phyloP scores from a whole-genome alignment of 2,113 vertebrate species.

The Strigops habroptila region DNA sequence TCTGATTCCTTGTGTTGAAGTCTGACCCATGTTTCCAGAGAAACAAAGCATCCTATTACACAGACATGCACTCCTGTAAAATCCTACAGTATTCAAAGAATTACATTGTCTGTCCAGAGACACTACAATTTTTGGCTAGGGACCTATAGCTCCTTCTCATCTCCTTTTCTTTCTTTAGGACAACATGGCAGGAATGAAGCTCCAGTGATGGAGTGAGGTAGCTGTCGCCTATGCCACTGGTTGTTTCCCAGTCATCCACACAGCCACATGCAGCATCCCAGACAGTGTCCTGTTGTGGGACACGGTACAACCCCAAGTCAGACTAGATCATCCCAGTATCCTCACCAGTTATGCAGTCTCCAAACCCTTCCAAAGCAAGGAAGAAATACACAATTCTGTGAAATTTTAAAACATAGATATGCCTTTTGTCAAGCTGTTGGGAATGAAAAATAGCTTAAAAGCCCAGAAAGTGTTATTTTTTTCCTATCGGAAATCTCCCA shows the following conservation, averaged over 20 bases:
- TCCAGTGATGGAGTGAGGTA: background rate
- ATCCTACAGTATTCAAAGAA: background rate
- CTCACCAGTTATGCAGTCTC: background rate
- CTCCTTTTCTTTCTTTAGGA: background rate
- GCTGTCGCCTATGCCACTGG: background rate
- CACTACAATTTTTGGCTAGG: background rate
- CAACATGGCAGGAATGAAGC: background rate
- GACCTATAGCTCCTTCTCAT: background rate
- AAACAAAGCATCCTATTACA: background rate
- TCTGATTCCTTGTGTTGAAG: background rate
- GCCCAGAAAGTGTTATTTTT: background rate
- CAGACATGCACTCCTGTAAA: background rate
- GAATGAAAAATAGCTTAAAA: slow-evolving; percentile 16
- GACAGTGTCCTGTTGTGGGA: background rate
- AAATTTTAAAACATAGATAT: background rate
- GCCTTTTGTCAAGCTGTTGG: slow-evolving; percentile 17
- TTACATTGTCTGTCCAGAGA: background rate
- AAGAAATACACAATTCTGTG: background rate
- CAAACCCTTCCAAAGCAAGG: background rate
- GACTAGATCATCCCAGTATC: background rate
- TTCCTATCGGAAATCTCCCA: background rate
- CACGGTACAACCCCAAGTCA: background rate
- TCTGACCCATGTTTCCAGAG: background rate
- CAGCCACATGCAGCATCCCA: accelerated
- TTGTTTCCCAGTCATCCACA: background rate